Evolutionary conservation across 2,888 invertebrate genomes (phyloP).

Genomic region (Cephus sareptanus): DNA sequence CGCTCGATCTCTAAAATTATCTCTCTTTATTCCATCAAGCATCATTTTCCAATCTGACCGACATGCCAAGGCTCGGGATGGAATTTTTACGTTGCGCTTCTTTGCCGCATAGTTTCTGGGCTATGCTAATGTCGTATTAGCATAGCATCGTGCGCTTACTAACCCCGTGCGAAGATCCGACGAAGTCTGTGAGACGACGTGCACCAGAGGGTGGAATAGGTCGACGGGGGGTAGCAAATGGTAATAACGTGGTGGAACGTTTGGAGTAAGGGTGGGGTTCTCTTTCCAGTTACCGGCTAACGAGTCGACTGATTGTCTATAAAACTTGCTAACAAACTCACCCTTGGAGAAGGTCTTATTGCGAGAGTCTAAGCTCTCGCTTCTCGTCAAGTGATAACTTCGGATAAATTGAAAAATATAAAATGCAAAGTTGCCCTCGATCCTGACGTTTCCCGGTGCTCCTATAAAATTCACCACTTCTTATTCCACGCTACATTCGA

Average conservation of each 20-base stretch:
- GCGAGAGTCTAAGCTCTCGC: neutral
- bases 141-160: conserved; percentile 25
- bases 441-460: neutral
- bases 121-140: conserved; percentile 43
- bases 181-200: neutral
- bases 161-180: neutral
- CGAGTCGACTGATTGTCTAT: conserved; percentile 57
- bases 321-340: conserved; percentile 57
- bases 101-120: conserved; percentile 28
- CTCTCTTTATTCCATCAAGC: neutral
- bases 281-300: conserved; percentile 48
- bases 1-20: neutral
- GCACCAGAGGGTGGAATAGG: neutral
- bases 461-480: neutral
- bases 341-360: conserved; percentile 1
- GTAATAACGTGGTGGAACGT: conserved; percentile 47
- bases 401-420: conserved; percentile 50
- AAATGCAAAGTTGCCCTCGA: conserved; percentile 36
- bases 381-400: conserved; percentile 29
- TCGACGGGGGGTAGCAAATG: conserved; percentile 33
- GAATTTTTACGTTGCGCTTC: conserved; percentile 33
- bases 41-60: neutral
- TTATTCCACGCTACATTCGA: neutral
- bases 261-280: conserved; percentile 28
- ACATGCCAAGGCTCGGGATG: neutral